These are phyloP conservation scores for Tinea pellionella DNA, from an alignment of 2,888 invertebrate genomes.

Conservation along the genomic window DNA sequence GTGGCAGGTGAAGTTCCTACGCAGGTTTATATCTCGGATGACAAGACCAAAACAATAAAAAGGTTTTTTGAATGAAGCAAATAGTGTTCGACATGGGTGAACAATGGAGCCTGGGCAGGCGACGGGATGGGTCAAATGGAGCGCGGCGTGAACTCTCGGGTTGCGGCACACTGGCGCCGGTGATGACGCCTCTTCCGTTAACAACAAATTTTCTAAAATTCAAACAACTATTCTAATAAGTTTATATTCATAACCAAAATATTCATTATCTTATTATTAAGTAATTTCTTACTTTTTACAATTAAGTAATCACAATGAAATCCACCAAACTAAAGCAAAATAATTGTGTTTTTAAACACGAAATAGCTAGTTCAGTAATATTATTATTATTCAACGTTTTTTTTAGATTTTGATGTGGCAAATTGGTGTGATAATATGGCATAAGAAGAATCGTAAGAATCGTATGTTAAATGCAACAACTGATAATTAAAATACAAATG, in stretches of 20 bases:
- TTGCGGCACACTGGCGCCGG: slow-evolving; percentile 59
- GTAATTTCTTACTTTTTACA: too few relatives aligned
- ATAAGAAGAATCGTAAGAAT: too few relatives aligned
- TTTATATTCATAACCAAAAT: not conserved
- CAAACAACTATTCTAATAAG: not conserved
- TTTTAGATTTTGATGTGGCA: too few relatives aligned
- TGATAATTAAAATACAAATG: too few relatives aligned
- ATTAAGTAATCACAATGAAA: too few relatives aligned
- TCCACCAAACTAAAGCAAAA: too few relatives aligned
- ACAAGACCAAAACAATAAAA: slow-evolving; percentile 26
- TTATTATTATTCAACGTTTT: too few relatives aligned
- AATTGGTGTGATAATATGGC: too few relatives aligned
- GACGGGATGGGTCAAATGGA: slow-evolving; percentile 52
- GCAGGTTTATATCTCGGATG: slow-evolving; percentile 25
- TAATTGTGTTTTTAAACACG: too few relatives aligned
- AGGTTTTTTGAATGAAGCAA: slow-evolving; percentile 21
- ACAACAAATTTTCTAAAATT: not conserved
- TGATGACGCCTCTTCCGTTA: slow-evolving; percentile 9
- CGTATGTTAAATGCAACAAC: too few relatives aligned
- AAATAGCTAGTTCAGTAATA: too few relatives aligned
- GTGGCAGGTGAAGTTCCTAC: not conserved
- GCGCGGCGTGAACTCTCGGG: slow-evolving; percentile 58
- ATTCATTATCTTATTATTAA: too few relatives aligned
- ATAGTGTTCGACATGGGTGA: slow-evolving; percentile 46
- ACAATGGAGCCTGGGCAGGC: slow-evolving; percentile 32